Percentiles rank a stretch among this genome's conserved stretches.
Conservation (phyloP, 2,888 invertebrate species). For the Perithous albicinctus region DNA sequence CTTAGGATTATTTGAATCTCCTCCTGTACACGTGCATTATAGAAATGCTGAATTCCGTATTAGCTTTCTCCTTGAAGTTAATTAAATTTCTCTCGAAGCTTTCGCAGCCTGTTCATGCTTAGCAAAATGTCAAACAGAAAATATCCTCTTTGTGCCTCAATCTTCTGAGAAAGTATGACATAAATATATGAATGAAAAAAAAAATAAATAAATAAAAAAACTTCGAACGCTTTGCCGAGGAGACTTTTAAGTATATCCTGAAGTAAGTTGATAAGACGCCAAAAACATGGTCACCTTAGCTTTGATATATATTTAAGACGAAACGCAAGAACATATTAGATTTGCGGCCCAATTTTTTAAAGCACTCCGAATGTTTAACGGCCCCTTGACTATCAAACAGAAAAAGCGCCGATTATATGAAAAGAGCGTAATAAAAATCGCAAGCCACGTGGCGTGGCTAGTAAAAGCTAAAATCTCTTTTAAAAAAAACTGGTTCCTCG, state of each 20-base stretch:
- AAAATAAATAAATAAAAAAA: background rate
- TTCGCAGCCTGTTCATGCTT: background rate
- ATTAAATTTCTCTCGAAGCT: background rate
- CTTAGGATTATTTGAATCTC: background rate
- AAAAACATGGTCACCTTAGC: background rate
- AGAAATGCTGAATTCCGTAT: background rate
- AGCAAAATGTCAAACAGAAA: background rate
- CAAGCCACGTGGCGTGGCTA: background rate
- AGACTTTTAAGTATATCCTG: background rate
- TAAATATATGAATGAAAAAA: too few species aligned
- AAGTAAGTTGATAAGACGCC: background rate
- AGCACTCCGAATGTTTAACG: background rate
- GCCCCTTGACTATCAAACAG: background rate
- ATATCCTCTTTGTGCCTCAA: background rate
- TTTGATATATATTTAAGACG: background rate
- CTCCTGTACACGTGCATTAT: too few species aligned
- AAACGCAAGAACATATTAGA: background rate
- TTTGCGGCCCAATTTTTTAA: background rate
- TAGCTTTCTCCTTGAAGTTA: constrained; percentile 9
- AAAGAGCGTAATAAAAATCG: background rate
- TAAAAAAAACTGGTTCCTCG: constrained; percentile 23
- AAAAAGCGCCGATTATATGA: background rate
- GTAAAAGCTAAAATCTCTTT: constrained; percentile 6
- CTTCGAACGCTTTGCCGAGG: background rate
- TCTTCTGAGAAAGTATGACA: background rate